Base-by-base conservation (phyloP, 2,797 vertebrate species). In the Sebastes cheni region DNA sequence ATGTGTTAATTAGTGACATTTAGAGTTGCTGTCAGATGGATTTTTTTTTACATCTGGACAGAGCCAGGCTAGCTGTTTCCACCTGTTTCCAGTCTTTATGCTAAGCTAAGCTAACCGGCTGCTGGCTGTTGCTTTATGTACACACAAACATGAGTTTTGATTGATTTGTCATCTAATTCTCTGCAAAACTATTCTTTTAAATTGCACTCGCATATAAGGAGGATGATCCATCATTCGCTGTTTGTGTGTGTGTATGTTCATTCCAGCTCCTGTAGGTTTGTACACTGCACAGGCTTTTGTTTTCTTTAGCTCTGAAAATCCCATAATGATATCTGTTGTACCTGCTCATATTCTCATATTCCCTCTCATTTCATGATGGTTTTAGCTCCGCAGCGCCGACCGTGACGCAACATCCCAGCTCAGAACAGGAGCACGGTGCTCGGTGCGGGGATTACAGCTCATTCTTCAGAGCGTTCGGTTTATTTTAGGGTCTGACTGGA, bases 401-500 rank as follows among this genome's bases (percentile, higher is more conserved):
- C 64, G 79, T 93, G 92, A 93, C 84, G 86, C 88, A 93, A 92
- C 87, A 55, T 58, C 22, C 60, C 58, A 5, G 86, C 83, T 83
- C 82, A 82, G 85, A 72, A 79, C 82, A 1, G 78, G 73, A 84
- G 85, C 69, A 5, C 50, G 3, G 11, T 79, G 54, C 81, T 87
- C 36, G 42, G 42, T 77, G 81, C 32, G 58, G 83, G 91, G 93
- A 95, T 95, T 95, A 95, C 75, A 1, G 82, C 89, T 92, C 89
- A 90, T 91, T 93, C 85, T 93, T 89, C 83, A 77, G 84, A 89
- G 90, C 82, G 55, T 83, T 74, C 16, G 64, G 88, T 93, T 95
- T 95, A 95, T 95, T 95, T 94, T 94, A 85, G 88, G 88, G 89
- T 88, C 81, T 52, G 77, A 89, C 80, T 90, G 92, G 92, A 95